Conservation (phyloP, 2,797 vertebrate species). For the Dendrocincla fuliginosa region DNA sequence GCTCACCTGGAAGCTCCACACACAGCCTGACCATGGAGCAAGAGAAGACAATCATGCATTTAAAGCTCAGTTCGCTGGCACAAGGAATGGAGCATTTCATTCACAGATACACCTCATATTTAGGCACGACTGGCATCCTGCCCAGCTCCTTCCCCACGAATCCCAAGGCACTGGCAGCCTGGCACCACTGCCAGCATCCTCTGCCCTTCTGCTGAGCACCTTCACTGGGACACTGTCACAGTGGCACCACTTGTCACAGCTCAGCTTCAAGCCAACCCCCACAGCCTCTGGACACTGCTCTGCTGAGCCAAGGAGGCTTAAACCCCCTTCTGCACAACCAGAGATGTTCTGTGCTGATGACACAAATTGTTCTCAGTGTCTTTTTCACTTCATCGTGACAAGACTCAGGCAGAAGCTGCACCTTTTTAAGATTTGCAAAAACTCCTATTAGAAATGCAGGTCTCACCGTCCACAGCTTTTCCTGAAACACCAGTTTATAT, state of each 20-base stretch:
- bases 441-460: not conserved
- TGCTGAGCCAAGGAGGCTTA: not conserved
- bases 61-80: not conserved
- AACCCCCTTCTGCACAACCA: not conserved
- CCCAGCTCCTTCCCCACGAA: not conserved
- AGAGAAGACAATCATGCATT: not conserved
- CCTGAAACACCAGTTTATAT: not conserved
- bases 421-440: not conserved
- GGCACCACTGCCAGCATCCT: not conserved
- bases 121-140: not conserved
- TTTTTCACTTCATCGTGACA: not conserved
- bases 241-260: not conserved
- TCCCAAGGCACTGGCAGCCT: not conserved
- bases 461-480: not conserved
- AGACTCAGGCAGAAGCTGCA: not conserved
- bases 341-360: not conserved
- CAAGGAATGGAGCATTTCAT: not conserved
- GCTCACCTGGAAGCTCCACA: not conserved
- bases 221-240: not conserved
- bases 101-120: not conserved
- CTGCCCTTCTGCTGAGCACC: not conserved
- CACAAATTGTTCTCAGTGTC: not conserved
- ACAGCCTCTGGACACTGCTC: not conserved
- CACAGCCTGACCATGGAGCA: not conserved
- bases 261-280: rapidly evolving